Evolutionary conservation across 2,797 vertebrate genomes (phyloP).

Genomic region (Poecilia picta): DNA sequence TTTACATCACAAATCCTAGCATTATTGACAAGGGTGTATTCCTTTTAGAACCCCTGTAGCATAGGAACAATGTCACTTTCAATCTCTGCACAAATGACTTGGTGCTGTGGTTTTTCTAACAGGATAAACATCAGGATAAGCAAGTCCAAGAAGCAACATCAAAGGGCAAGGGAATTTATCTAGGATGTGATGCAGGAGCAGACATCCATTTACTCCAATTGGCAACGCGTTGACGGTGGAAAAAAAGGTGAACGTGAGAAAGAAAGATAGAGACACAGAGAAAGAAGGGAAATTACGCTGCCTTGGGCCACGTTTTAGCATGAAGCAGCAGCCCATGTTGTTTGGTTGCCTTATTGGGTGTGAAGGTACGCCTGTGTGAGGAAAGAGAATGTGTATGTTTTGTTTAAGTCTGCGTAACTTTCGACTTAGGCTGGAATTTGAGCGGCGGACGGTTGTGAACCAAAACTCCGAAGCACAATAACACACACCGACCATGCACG

Average conservation of each 20-base stretch:
- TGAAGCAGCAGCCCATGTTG: constrained; percentile 57
- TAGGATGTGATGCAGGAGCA: constrained; percentile 55
- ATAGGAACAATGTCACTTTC: constrained; percentile 61
- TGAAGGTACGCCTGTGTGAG: constrained; percentile 40
- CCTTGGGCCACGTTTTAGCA: constrained; percentile 61
- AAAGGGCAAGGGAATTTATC: constrained; percentile 64
- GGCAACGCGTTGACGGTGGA: constrained; percentile 42
- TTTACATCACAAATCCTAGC: neutral
- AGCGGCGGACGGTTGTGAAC: constrained; percentile 24
- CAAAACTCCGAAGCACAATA: neutral
- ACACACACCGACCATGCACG: neutral
- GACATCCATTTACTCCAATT: constrained; percentile 54
- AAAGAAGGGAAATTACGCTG: constrained; percentile 18
- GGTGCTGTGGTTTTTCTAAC: constrained; percentile 5
- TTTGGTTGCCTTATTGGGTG: constrained; percentile 53
- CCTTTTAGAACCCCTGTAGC: constrained; percentile 25
- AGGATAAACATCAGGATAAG: constrained; percentile 35
- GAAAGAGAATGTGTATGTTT: constrained; percentile 49
- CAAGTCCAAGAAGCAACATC: constrained; percentile 60
- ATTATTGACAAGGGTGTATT: neutral
- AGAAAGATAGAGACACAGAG: constrained; percentile 14
- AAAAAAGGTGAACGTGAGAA: constrained; percentile 40
- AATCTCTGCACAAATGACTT: constrained; percentile 31
- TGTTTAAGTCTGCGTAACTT: constrained; percentile 37
- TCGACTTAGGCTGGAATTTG: constrained; percentile 47